These are phyloP conservation scores for Caenorhabditis imperialis DNA, from an alignment of 2,888 invertebrate species.

Conservation along the genomic window DNA sequence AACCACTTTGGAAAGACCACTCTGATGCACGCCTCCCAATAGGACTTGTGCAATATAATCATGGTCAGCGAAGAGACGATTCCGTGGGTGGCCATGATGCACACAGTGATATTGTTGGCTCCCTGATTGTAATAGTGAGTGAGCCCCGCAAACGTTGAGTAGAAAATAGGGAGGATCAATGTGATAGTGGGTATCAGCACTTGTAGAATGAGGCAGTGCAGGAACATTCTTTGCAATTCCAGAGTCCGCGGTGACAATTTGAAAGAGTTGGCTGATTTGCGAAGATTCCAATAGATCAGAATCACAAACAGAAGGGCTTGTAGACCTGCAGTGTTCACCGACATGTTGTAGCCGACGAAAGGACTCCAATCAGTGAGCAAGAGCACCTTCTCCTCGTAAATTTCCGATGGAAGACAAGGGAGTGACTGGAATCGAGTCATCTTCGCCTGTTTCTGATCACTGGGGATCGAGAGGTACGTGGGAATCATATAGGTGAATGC, in stretches of 20 bases:
- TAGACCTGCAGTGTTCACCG: not conserved
- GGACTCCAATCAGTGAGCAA: not conserved
- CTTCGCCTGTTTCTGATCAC: not conserved
- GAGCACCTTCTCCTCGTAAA: too few relatives aligned
- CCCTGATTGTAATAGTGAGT: not conserved
- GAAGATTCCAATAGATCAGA: not conserved
- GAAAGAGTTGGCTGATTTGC: not conserved
- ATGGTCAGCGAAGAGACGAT: not conserved
- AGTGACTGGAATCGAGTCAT: not conserved
- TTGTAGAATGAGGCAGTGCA: not conserved
- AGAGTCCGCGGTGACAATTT: not conserved
- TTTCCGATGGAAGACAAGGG: not conserved
- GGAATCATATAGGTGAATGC: not conserved
- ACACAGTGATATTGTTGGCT: not conserved
- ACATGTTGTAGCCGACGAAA: not conserved
- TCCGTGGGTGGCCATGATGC: not conserved
- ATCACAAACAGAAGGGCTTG: not conserved
- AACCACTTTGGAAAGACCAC: too few relatives aligned
- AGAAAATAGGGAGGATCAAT: not conserved
- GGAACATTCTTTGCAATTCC: not conserved
- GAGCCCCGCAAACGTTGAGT: not conserved
- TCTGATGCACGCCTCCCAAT: not conserved
- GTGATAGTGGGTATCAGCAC: not conserved
- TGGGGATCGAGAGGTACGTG: not conserved
- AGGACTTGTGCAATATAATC: not conserved